Conservation (phyloP, 2,113 vertebrate genomes). For the Aspiorhynchus laticeps region DNA sequence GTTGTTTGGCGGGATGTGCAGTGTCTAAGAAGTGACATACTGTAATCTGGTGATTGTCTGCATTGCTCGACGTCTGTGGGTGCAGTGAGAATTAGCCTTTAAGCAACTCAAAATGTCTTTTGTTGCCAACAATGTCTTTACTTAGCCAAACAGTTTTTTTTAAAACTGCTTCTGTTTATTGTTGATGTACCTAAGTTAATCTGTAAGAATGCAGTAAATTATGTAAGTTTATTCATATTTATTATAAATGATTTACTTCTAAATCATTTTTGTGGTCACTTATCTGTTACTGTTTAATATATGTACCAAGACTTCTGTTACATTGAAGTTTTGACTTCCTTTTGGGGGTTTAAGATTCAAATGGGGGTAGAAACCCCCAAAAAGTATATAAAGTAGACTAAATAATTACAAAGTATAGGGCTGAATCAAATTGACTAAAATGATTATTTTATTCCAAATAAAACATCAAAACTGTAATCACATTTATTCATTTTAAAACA, state of each 20-base stretch:
- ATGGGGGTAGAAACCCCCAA: background rate
- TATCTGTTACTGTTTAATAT: background rate
- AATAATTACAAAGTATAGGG: background rate
- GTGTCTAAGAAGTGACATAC: background rate
- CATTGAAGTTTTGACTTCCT: background rate
- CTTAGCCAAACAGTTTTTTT: background rate
- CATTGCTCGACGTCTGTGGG: background rate
- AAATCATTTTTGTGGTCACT: too few species aligned
- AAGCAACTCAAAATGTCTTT: background rate
- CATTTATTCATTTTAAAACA: background rate
- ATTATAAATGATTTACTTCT: too few species aligned
- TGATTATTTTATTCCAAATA: background rate
- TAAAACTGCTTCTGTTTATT: too few species aligned
- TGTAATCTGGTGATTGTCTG: slow-evolving; percentile 7
- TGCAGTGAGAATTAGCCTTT: background rate
- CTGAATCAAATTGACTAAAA: background rate
- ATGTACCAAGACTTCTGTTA: background rate
- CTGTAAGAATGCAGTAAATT: too few species aligned
- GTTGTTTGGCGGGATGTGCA: background rate
- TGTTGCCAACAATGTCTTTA: background rate
- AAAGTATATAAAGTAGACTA: background rate
- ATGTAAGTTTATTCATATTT: too few species aligned
- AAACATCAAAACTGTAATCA: background rate
- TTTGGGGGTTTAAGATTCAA: background rate
- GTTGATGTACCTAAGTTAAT: too few species aligned